Conservation (phyloP, 2,797 vertebrate genomes). For the Heliangelus exortis region DNA sequence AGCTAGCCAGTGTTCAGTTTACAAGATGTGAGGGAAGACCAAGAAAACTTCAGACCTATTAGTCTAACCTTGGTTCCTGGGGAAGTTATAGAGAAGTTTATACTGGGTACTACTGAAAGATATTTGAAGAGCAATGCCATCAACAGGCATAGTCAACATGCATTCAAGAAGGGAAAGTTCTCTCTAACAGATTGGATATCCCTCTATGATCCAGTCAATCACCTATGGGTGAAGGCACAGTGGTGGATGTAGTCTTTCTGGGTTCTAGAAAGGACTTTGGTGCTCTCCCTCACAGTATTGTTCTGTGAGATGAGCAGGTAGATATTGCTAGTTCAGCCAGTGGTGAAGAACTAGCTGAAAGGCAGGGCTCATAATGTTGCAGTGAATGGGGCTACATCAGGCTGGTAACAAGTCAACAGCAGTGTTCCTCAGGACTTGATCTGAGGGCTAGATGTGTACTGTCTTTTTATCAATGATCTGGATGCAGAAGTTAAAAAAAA, state of each 20-base stretch:
- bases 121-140: not conserved
- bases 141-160: not conserved
- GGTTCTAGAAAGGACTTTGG: not conserved
- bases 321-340: too few relatives aligned
- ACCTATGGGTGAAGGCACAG: not conserved
- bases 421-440: not conserved
- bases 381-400: not conserved
- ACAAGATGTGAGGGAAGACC: too few relatives aligned
- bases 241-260: not conserved
- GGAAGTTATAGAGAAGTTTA: not conserved
- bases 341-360: not conserved
- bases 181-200: not conserved
- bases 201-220: not conserved
- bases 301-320: not conserved
- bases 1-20: not conserved
- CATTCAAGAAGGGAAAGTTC: not conserved
- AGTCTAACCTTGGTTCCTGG: not conserved
- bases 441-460: not conserved
- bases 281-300: not conserved
- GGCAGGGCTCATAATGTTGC: not conserved
- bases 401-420: not conserved
- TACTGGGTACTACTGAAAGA: not conserved
- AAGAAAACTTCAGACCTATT: not conserved
- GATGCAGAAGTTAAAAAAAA: not conserved
- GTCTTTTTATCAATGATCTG: not conserved